phyloP scores from a whole-genome alignment of 2,113 vertebrate genomes.

The Pygathrix nemaeus region DNA sequence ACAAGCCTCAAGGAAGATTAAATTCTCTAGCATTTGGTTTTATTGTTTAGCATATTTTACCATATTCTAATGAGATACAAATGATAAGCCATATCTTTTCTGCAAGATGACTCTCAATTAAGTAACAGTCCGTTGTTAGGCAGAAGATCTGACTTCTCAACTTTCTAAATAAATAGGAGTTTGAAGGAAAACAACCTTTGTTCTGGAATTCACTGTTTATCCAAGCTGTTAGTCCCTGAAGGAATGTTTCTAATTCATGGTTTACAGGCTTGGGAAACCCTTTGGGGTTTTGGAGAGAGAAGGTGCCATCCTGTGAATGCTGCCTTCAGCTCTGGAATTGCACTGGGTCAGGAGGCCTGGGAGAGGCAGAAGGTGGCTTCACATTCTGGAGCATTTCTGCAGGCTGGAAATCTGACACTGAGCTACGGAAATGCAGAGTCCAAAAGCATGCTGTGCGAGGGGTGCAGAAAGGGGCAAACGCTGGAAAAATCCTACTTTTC shows the following conservation, averaged over 20 bases:
- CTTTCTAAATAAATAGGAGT: constrained; percentile 16
- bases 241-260: not conserved
- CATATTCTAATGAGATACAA: constrained; percentile 71
- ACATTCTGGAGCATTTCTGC: not conserved
- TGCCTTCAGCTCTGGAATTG: not conserved
- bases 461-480: too few relatives aligned
- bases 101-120: constrained; percentile 36
- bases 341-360: not conserved
- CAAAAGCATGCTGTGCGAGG: too few relatives aligned
- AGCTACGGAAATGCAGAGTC: too few relatives aligned
- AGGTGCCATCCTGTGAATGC: not conserved
- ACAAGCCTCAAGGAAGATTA: constrained; percentile 49
- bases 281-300: not conserved
- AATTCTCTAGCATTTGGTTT: constrained; percentile 57
- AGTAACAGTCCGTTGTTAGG: constrained; percentile 29
- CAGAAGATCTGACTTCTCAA: constrained; percentile 36
- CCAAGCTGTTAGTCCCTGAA: not conserved
- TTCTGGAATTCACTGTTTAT: not conserved
- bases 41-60: constrained; percentile 73
- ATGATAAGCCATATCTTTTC: constrained; percentile 62
- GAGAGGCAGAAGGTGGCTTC: not conserved
- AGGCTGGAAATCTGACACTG: constrained; percentile 33
- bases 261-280: not conserved
- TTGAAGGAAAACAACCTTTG: not conserved
- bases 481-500: too few relatives aligned